phyloP scores from a whole-genome alignment of 2,113 vertebrate genomes.

The Odontesthes bonariensis region DNA sequence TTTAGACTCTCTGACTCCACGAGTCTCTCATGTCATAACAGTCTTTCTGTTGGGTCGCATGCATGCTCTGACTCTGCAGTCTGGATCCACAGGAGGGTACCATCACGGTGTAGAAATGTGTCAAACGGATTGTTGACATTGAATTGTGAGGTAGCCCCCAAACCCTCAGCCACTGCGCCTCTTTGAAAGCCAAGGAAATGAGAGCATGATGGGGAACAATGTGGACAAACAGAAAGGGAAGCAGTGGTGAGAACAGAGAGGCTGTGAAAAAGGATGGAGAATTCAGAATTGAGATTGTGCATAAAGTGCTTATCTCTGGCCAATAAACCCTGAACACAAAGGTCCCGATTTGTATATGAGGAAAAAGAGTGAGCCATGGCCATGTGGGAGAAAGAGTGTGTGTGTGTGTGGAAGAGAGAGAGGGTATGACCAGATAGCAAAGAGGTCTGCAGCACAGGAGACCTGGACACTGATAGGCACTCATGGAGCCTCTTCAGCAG shows the following conservation, averaged over 20 bases:
- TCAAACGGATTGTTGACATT: conserved; percentile 47
- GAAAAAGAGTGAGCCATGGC: conserved; percentile 22
- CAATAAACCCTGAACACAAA: conserved; percentile 58
- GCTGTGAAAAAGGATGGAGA: background rate
- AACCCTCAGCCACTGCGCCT: background rate
- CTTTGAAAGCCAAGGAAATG: conserved; percentile 8
- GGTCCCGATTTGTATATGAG: conserved; percentile 35
- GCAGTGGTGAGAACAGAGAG: conserved; percentile 24
- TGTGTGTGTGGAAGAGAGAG: conserved; percentile 20
- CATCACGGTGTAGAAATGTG: background rate
- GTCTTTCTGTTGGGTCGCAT: too few species aligned
- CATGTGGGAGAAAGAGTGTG: conserved; percentile 23
- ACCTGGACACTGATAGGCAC: conserved; percentile 56
- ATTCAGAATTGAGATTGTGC: conserved; percentile 42
- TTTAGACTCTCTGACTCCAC: too few species aligned
- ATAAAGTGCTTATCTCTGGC: conserved; percentile 53
- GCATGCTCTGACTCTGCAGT: background rate
- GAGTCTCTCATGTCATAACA: too few species aligned
- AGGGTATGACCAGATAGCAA: conserved; percentile 43
- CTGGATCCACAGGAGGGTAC: background rate
- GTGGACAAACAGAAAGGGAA: background rate
- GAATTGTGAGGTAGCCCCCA: conserved; percentile 18
- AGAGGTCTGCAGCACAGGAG: conserved; percentile 57
- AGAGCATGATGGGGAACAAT: conserved; percentile 6
- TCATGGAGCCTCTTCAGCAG: conserved; percentile 64